Evolutionary conservation across 1,140 invertebrate genomes (phyloP), one percentile per base, ranked within the genome.

Genomic region (Aphelinus certus): DNA sequence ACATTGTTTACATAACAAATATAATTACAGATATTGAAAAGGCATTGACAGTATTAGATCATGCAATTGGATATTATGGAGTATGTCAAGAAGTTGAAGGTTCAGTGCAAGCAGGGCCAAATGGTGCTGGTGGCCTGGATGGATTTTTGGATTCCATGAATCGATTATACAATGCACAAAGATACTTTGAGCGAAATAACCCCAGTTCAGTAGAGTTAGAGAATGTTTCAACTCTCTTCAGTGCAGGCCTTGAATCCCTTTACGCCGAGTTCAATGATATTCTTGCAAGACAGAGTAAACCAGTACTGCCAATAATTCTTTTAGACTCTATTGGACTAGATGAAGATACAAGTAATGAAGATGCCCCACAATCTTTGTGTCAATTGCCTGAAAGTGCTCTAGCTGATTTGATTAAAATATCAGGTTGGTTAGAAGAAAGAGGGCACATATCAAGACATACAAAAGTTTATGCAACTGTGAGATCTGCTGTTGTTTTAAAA

Each of bases 111-210:
- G 92, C 92, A 80, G 95, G 95, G 48, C 93, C 92, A 3, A 88
- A 81, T 71, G 90, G 90, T n/a, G 86, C 88, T 2, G 85, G 89
- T 77, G 91, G 91, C 60, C 86, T 95, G n/a, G 90, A 94, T 46
- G 86, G 89, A 42, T 97, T 94, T 86, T 88, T 98, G 10, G 89
- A 94, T 80, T 93, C 95, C 2, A 92, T 98, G 88, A 94, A 95
- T 81, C 93, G 94, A 81, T 87, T 99, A 56, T 92, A 95, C 64
- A 93, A 93, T 78, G 96, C 97, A 64, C 93, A 96, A 81, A 92
- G 92, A 55, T 99, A 98, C 85, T 99, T 99, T 87, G 92, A 96
- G 81, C 94, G 95, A 83, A 94, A 97, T 83, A 97, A 97, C 87
- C 95, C 95, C 2, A 94, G 96, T 82, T 97, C 96, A 84, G 94